Conservation (phyloP, 2,888 invertebrate species). For the Bugulina stolonifera region DNA sequence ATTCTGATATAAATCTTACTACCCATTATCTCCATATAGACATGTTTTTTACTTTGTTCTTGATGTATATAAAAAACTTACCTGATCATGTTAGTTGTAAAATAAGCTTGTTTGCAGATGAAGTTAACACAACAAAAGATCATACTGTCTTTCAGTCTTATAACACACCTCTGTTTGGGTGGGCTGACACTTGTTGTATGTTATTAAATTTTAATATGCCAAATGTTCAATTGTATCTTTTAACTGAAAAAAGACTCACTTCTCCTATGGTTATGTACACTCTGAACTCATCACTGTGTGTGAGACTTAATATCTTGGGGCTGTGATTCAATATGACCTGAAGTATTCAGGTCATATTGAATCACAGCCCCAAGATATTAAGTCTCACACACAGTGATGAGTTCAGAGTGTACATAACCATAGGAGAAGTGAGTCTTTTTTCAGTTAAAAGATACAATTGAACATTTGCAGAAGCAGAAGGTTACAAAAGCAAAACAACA, state of each 20-base stretch:
- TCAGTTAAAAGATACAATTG: background rate
- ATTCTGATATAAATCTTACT: too few species aligned
- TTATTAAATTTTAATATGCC: background rate
- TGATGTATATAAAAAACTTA: too few species aligned
- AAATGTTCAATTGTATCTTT: background rate
- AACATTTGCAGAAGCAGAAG: too few species aligned
- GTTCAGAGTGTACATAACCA: background rate
- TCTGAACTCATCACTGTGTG: background rate
- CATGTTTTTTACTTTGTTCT: too few species aligned
- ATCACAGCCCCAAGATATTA: background rate
- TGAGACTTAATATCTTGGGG: background rate
- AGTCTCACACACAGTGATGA: background rate
- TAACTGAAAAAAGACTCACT: background rate
- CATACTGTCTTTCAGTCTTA: slow-evolving; percentile 7
- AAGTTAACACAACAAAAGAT: background rate
- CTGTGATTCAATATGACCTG: background rate
- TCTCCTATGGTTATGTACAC: background rate
- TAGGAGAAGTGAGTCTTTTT: background rate
- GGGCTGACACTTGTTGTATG: slow-evolving; percentile 1
- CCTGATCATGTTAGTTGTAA: too few species aligned
- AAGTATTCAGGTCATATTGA: background rate
- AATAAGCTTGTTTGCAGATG: too few species aligned
- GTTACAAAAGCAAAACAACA: too few species aligned
- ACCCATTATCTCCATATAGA: too few species aligned
- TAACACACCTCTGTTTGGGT: slow-evolving; percentile 7